Base-by-base conservation (phyloP, 2,888 invertebrate genomes). In the Brenthis ino region DNA sequence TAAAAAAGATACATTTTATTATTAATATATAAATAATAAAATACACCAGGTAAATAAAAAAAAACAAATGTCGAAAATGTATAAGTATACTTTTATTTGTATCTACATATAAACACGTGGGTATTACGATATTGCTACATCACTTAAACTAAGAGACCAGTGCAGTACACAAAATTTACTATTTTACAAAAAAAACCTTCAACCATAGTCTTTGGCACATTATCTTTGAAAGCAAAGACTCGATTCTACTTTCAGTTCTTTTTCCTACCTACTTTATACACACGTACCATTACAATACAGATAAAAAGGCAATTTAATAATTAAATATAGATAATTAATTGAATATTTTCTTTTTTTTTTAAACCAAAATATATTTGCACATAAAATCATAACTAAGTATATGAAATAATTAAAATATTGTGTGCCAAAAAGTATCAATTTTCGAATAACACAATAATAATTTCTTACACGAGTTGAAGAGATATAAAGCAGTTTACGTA, bases 151-250 rank as follows among this genome's bases (percentile, higher is more conserved):
- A 89, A 77, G 89, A 91, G 91, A 91, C 91, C 91, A 91, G 91
- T 91, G 92, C 89, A 82, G 85, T 85, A 88, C 85, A 85, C 84
- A 85, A 75, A 77, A 80, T 76, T 78, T 77, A 79, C 75, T 74
- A 73, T 76, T 83, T 82, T 82, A 84, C 85, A 79, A 78, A 83
- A 85, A 79, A 84, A 83, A 81, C 85, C 85, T 77, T 86, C 88
- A 85, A 85, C 83, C 82, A 82, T 86, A 91, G 91, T 93, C 93
- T 93, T 93, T 93, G 93, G 93, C 93, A 93, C 93, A 87, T 83
- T 85, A 88, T 93, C 93, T 93, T 93, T 92, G 93, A 91, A 85
- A 84, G 86, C 93, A 91, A 93, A 93, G 93, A 93, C 91, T 89
- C 85, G 80, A 87, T 82, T 83, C 81, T 80, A 81, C 83, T 79